Evolutionary conservation across 2,113 vertebrate species (phyloP), one percentile per base, ranked within the genome.

Genomic region (Butorides virescens): DNA sequence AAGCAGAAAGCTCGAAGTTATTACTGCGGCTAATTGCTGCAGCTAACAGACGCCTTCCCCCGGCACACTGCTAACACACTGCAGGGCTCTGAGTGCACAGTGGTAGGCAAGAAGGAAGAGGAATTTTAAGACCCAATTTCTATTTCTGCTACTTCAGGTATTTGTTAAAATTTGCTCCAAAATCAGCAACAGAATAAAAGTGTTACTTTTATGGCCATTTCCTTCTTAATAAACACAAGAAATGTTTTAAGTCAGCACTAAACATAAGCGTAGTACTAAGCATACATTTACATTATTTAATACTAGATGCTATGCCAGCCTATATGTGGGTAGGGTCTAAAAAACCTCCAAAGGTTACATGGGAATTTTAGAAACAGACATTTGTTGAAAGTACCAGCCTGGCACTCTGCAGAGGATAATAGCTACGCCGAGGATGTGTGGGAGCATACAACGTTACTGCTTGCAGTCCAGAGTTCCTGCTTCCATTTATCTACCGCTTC

Each of bases 381-480:
- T 61, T 76, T 79, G 68, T 71, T 89, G 92, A 37, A 53, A 23
- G 23, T 32, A 17, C 9, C 22, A 82, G n/a, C 59, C 65, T 88
- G 56, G 67, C 15, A 19, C 13, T 36, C 30, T 37, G 26, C 3
- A 44, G 59, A 59, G 39, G 0, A 0, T 9, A 36, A 74, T 32
- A 55, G 50, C 49, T 59, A 9, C 9, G 14, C 76, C 56, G 71
- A 46, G 25, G 59, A 59, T 0, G 0, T 8, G 29, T 21, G 49
- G 42, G 62, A 62, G 18, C 9, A 1, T 11, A 3, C 16, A 61
- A 19, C 0, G 0, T 26, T 23, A 23, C 58, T 34, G 56, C 23
- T 46, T 17, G 23, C 53, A 22, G 13, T 22, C 70, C 26, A 7
- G 29, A 76, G 37, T 12, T 30, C 46, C 52, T 55, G 19, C 59